Evolutionary conservation across 2,113 vertebrate species (phyloP).

Genomic region (Mormyrus lacerda): DNA sequence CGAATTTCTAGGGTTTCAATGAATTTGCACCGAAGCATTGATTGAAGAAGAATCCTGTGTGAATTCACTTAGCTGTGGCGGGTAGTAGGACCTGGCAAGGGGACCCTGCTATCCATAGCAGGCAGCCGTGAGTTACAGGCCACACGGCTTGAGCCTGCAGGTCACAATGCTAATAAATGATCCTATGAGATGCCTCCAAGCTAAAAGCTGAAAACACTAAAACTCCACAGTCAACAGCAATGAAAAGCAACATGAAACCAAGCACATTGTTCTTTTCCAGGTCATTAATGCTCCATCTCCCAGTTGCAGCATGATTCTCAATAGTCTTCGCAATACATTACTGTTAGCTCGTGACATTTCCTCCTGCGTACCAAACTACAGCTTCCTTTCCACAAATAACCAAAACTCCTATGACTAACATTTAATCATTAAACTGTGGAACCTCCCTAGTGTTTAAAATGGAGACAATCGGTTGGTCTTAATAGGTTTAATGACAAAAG

Average conservation of each 20-base stretch:
- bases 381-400: background rate
- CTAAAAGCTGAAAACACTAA: background rate
- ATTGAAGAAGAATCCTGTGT: background rate
- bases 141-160: background rate
- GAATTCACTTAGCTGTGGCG: background rate
- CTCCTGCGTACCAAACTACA: background rate
- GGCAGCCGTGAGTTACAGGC: background rate
- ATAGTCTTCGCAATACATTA: background rate
- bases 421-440: background rate
- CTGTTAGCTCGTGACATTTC: background rate
- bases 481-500: background rate
- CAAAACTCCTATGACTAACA: background rate
- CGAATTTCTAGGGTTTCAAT: background rate
- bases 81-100: background rate
- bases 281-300: background rate
- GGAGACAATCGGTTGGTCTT: background rate
- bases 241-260: background rate
- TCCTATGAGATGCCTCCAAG: background rate
- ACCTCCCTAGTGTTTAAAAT: background rate
- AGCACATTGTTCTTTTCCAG: background rate
- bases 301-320: background rate
- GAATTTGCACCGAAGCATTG: background rate
- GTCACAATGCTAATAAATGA: background rate
- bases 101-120: no score
- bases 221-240: background rate